A percentile compares a stretch with the other conserved stretches of the same genome.
Evolutionary conservation across 2,797 vertebrate genomes (phyloP).

Genomic region (Nasua narica): DNA sequence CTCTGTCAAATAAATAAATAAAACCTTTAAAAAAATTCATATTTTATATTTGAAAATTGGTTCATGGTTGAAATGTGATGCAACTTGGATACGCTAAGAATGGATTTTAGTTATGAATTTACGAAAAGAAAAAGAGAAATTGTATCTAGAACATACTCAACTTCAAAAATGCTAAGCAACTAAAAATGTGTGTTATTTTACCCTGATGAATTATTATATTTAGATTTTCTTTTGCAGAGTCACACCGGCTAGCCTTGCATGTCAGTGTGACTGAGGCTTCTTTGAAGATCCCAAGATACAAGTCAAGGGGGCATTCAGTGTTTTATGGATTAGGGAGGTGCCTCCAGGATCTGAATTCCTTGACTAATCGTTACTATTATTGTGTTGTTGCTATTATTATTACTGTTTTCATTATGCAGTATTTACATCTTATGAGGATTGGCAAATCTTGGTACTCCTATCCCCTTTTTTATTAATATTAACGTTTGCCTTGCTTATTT

Average conservation of each 20-base stretch:
- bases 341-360: background rate
- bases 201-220: background rate
- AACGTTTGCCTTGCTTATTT: background rate
- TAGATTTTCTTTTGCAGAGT: background rate
- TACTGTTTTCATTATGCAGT: background rate
- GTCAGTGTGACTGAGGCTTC: background rate
- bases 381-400: background rate
- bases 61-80: background rate
- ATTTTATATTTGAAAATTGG: background rate
- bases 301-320: rapidly evolving
- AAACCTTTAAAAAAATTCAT: background rate
- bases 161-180: background rate
- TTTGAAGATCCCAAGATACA: background rate
- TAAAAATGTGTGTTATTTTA: background rate
- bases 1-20: no score
- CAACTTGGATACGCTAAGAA: background rate
- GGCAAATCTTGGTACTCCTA: background rate
- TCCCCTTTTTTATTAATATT: background rate
- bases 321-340: background rate
- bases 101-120: background rate
- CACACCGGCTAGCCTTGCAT: background rate
- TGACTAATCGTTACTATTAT: background rate
- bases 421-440: background rate
- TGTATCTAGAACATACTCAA: background rate
- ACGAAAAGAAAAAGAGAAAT: background rate